A percentile compares a stretch with the other conserved stretches of the same genome.
These are phyloP conservation scores for Pterocles burchelli DNA, from an alignment of 2,113 vertebrate species.

Conservation along the genomic window DNA sequence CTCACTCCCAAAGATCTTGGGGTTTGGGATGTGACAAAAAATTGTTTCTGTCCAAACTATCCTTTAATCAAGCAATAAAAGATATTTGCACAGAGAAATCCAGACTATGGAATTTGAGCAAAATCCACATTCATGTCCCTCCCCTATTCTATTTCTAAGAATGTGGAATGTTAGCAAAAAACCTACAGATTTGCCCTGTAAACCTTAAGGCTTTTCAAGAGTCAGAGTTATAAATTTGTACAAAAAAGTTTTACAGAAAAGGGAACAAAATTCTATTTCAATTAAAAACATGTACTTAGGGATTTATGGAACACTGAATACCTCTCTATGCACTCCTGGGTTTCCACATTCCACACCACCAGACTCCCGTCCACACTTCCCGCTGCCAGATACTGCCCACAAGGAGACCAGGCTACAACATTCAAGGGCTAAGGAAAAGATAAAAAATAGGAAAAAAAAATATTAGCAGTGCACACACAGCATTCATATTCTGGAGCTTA, in stretches of 20 bases:
- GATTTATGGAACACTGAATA: constrained; percentile 38
- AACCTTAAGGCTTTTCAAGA: not conserved
- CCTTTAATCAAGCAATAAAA: not conserved
- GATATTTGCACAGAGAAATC: not conserved
- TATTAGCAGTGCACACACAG: not conserved
- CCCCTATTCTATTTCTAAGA: not conserved
- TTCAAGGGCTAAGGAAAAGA: constrained; percentile 82
- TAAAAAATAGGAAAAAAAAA: not conserved
- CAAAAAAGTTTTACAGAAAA: not conserved
- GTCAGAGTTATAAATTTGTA: not conserved
- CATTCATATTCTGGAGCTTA: not conserved
- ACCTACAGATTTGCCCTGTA: not conserved
- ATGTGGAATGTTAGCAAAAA: not conserved
- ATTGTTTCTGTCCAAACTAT: not conserved
- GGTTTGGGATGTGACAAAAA: not conserved
- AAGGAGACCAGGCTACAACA: constrained; percentile 91
- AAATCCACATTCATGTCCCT: not conserved
- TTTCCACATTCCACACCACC: constrained; percentile 85
- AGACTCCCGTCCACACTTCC: constrained; percentile 85
- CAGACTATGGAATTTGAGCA: not conserved
- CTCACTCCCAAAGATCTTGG: not conserved
- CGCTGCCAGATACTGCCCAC: constrained; percentile 87
- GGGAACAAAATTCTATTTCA: not conserved
- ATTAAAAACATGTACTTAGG: not conserved
- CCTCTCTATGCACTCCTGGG: constrained; percentile 89